These are phyloP conservation scores for Plecotus auritus DNA, from an alignment of 2,113 vertebrate genomes.

Conservation along the genomic window DNA sequence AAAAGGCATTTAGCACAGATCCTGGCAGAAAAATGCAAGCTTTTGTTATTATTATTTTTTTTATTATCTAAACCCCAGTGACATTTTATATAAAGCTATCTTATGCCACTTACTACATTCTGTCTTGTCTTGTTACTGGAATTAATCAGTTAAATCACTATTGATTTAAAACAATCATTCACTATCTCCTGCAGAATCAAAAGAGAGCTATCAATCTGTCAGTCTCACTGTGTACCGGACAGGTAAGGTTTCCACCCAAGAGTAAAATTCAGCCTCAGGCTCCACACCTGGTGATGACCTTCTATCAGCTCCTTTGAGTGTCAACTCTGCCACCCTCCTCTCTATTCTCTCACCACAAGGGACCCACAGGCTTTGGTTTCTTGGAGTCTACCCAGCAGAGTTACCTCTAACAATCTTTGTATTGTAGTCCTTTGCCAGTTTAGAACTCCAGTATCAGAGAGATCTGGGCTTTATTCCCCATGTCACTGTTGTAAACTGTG, in stretches of 20 bases:
- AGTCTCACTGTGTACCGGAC: background rate
- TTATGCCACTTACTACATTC: background rate
- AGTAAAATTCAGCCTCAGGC: background rate
- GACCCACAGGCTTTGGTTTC: background rate
- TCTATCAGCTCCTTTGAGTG: background rate
- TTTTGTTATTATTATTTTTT: background rate
- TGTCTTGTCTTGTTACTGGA: background rate
- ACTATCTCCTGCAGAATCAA: background rate
- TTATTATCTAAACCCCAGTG: background rate
- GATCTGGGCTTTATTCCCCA: background rate
- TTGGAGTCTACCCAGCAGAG: background rate
- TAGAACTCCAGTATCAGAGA: background rate
- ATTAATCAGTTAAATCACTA: conserved; percentile 5
- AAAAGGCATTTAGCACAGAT: background rate
- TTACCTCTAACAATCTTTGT: background rate
- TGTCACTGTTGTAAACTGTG: background rate
- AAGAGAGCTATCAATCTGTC: background rate
- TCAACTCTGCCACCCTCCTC: background rate
- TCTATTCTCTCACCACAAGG: background rate
- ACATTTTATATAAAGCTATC: conserved; percentile 7
- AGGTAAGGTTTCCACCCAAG: background rate
- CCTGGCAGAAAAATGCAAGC: background rate
- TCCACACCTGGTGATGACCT: background rate
- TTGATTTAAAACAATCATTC: background rate
- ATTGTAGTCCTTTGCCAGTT: background rate